phyloP scores from a whole-genome alignment of 2,797 vertebrate species.

The Alauda arvensis region DNA sequence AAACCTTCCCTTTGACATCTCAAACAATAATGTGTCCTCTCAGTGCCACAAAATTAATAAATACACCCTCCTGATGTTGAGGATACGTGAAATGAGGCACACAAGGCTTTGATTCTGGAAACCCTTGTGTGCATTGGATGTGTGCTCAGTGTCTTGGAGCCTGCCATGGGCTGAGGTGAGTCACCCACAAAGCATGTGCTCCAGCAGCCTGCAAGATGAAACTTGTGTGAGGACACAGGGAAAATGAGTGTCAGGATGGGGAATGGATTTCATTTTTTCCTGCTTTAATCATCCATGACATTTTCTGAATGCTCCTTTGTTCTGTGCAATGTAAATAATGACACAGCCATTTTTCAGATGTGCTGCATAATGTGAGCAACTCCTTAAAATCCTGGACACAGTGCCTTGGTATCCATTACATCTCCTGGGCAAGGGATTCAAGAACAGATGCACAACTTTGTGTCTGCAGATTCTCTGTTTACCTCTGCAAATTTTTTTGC shows the following conservation, averaged over 20 bases:
- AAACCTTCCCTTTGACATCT: background rate
- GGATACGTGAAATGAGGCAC: background rate
- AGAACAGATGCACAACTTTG: background rate
- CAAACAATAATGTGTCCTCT: background rate
- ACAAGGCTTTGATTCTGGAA: background rate
- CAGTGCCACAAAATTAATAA: background rate
- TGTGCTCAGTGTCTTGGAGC: background rate
- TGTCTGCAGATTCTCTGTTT: background rate
- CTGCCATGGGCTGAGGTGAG: background rate
- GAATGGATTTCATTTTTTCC: background rate
- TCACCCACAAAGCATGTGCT: background rate
- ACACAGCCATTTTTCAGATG: conserved; percentile 16
- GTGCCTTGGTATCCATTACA: background rate
- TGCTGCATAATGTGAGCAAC: background rate
- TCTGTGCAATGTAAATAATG: conserved; percentile 20
- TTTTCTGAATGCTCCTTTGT: conserved; percentile 23
- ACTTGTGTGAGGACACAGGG: background rate
- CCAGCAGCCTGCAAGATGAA: background rate
- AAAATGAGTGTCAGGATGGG: background rate
- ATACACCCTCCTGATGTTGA: background rate
- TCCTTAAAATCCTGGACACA: background rate
- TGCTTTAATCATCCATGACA: background rate
- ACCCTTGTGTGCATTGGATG: background rate
- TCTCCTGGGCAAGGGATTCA: background rate
- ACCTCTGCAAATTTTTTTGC: background rate